phyloP scores from a whole-genome alignment of 1,140 invertebrate species.

The Pseudomyrmex gracilis region DNA sequence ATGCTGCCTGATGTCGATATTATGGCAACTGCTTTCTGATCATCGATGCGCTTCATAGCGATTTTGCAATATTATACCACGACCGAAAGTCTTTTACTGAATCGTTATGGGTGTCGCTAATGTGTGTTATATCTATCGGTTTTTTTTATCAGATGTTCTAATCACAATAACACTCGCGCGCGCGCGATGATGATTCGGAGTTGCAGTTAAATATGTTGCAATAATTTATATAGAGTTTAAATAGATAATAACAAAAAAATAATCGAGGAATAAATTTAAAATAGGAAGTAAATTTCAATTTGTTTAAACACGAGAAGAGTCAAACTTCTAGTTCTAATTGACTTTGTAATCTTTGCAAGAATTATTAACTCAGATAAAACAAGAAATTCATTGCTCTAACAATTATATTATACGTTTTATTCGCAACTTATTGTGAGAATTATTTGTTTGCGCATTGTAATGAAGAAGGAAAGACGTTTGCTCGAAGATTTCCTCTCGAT shows the following conservation, averaged over 20 bases:
- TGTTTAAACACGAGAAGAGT: too few relatives aligned
- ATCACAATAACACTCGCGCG: neutral
- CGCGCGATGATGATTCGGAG: too few relatives aligned
- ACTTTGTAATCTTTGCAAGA: too few relatives aligned
- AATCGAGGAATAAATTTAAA: too few relatives aligned
- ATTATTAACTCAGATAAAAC: too few relatives aligned
- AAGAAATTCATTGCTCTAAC: too few relatives aligned
- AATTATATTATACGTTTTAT: neutral
- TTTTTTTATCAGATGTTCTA: neutral
- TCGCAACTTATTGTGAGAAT: neutral
- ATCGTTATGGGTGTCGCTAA: neutral
- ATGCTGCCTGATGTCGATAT: constrained; percentile 29
- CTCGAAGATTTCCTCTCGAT: neutral
- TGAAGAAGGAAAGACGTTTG: neutral
- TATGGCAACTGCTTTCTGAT: neutral
- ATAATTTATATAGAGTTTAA: too few relatives aligned
- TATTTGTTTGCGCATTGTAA: constrained; percentile 5
- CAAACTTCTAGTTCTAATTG: too few relatives aligned
- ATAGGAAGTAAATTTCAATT: too few relatives aligned
- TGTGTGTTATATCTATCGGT: neutral
- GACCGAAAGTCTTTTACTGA: constrained; percentile 10
- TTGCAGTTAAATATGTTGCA: too few relatives aligned
- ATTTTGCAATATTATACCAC: neutral
- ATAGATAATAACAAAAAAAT: too few relatives aligned
- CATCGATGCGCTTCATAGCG: neutral